These are phyloP conservation scores for Platycheirus rosarum DNA, from an alignment of 2,888 invertebrate species.

Conservation along the genomic window DNA sequence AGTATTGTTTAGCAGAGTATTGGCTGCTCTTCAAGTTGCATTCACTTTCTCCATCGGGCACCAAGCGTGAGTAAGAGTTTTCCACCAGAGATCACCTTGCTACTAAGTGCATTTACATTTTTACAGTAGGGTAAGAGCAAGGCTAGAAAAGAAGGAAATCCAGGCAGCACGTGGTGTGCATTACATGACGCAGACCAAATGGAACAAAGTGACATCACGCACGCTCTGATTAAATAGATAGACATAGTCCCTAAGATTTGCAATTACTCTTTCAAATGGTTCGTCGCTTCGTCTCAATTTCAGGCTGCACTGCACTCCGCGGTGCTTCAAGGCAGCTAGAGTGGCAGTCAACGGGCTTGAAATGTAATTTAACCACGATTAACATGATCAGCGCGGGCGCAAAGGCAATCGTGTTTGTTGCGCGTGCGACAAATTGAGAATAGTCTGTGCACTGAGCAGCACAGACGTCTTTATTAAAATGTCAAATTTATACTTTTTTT, in stretches of 20 bases:
- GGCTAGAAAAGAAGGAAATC: conserved; percentile 52
- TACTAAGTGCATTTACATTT: conserved; percentile 15
- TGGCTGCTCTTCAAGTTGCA: conserved; percentile 14
- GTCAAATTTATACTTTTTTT: conserved; percentile 69
- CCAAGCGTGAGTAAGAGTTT: conserved; percentile 40
- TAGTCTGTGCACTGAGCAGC: conserved; percentile 27
- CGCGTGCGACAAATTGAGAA: conserved; percentile 67
- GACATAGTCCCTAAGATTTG: conserved; percentile 51
- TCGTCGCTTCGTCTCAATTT: conserved; percentile 12
- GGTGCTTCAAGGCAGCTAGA: conserved; percentile 10
- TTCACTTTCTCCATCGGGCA: conserved; percentile 65
- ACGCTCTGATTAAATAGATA: conserved; percentile 71
- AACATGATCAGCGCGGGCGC: conserved; percentile 56
- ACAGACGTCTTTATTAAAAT: conserved; percentile 63
- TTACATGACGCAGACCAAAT: conserved; percentile 30
- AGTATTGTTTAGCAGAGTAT: background rate
- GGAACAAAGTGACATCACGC: conserved; percentile 24
- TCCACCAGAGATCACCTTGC: conserved; percentile 37
- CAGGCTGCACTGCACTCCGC: background rate
- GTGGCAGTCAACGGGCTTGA: conserved; percentile 56
- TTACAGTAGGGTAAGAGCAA: conserved; percentile 20
- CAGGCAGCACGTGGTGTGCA: conserved; percentile 65
- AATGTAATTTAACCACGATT: conserved; percentile 59
- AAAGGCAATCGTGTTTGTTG: conserved; percentile 3
- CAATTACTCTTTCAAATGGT: conserved; percentile 66